These are phyloP conservation scores for Eurytoma californica DNA, from an alignment of 2,888 invertebrate genomes.

Conservation along the genomic window DNA sequence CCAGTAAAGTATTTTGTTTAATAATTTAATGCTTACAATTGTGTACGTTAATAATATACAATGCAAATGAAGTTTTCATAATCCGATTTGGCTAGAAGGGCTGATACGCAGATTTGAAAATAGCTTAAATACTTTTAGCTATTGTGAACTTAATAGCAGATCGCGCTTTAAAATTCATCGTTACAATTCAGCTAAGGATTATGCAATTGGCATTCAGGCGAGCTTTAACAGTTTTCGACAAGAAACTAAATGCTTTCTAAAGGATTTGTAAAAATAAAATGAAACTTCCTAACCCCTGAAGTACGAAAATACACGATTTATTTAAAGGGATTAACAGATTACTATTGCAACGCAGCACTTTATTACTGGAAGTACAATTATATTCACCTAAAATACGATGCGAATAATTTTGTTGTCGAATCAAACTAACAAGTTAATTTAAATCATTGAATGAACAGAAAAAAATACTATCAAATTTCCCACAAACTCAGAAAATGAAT, in stretches of 20 bases:
- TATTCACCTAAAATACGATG: no score
- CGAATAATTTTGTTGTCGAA: no score
- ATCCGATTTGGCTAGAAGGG: slow-evolving; percentile 40
- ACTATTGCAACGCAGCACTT: background rate
- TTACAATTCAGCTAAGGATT: slow-evolving; percentile 45
- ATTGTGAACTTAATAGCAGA: slow-evolving; percentile 36
- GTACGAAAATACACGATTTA: background rate
- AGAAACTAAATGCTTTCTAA: slow-evolving; percentile 10
- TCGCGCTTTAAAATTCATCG: slow-evolving; percentile 40
- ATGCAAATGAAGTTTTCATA: slow-evolving; percentile 48
- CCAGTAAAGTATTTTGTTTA: no score
- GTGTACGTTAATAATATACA: slow-evolving; percentile 16
- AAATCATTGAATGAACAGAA: no score
- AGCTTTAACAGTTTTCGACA: slow-evolving; percentile 30
- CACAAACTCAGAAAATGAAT: no score
- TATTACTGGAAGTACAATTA: no score
- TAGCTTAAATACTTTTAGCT: slow-evolving; percentile 45
- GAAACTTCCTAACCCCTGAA: background rate
- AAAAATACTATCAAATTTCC: no score
- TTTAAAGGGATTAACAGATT: background rate
- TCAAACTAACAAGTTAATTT: no score
- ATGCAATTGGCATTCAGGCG: slow-evolving; percentile 33
- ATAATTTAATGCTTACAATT: no score
- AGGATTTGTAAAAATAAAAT: slow-evolving; percentile 1
- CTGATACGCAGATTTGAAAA: slow-evolving; percentile 46